Percentiles rank a stretch among this genome's conserved stretches.
These are phyloP conservation scores for Pocillopora grandis DNA, from an alignment of 92 coral and sea anemone species.

Conservation along the genomic window DNA sequence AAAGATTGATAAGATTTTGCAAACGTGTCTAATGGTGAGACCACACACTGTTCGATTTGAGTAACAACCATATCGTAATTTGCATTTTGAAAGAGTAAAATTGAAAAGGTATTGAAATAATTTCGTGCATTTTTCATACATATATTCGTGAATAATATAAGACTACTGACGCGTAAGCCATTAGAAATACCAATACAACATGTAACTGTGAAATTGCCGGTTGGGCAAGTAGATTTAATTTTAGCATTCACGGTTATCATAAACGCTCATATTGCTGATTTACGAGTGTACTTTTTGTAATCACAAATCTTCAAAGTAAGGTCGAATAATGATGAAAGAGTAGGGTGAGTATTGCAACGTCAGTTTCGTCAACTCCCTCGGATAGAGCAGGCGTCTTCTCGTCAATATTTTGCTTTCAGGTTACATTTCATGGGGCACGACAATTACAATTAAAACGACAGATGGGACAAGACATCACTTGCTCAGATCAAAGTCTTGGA, in stretches of 20 bases:
- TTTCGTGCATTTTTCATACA: background rate
- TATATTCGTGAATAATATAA: background rate
- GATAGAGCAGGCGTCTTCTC: slow-evolving; percentile 5
- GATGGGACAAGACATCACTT: no score
- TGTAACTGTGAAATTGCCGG: background rate
- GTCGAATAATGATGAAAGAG: slow-evolving; percentile 10
- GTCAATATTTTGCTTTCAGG: slow-evolving; percentile 20
- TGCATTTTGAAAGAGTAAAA: background rate
- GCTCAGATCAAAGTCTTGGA: background rate
- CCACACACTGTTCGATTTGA: background rate
- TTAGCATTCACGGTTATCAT: background rate
- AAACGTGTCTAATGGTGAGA: background rate
- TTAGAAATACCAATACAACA: background rate
- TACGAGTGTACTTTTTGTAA: background rate
- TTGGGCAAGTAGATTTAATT: background rate
- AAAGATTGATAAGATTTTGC: background rate
- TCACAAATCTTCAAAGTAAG: background rate
- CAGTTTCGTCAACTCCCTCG: slow-evolving; percentile 36
- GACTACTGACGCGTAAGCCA: background rate
- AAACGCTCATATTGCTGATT: background rate
- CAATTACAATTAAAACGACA: background rate
- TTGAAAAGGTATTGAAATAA: background rate
- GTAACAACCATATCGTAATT: background rate
- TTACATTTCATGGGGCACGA: background rate
- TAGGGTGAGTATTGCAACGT: background rate